Percentiles rank a stretch among this genome's conserved stretches.
phyloP scores from a whole-genome alignment of 2,888 invertebrate genomes.

The Apodemia mormo region DNA sequence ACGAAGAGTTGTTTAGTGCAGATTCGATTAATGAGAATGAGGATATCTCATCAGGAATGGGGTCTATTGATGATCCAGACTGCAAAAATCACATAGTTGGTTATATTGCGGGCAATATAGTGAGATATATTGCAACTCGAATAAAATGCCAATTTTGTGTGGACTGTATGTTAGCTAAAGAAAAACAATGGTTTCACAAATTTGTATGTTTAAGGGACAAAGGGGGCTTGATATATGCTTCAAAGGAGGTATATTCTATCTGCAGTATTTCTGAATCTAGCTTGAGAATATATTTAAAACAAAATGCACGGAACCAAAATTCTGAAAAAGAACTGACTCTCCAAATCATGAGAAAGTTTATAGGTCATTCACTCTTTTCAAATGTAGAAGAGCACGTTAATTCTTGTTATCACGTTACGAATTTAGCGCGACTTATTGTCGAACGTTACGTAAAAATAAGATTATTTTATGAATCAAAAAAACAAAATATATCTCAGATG shows the following conservation, averaged over 20 bases:
- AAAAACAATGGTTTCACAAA: slow-evolving; percentile 27
- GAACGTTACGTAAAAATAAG: neutral
- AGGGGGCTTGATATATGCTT: slow-evolving; percentile 25
- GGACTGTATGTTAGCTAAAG: slow-evolving; percentile 18
- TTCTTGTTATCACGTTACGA: neutral
- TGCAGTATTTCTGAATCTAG: slow-evolving; percentile 23
- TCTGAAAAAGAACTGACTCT: slow-evolving; percentile 23
- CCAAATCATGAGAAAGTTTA: slow-evolving; percentile 23
- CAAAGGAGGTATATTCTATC: slow-evolving; percentile 20
- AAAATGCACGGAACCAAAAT: slow-evolving; percentile 13
- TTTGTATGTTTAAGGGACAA: slow-evolving; percentile 25
- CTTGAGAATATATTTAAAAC: slow-evolving; percentile 20
- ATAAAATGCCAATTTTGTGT: slow-evolving; percentile 26
- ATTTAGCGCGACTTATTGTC: neutral
- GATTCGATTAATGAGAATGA: slow-evolving; percentile 7
- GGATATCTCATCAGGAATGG: slow-evolving; percentile 16
- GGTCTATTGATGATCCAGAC: slow-evolving; percentile 20
- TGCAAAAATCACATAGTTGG: slow-evolving; percentile 20
- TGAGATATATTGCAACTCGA: slow-evolving; percentile 20
- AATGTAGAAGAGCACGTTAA: slow-evolving; percentile 11
- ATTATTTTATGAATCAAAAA: neutral
- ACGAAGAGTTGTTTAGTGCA: slow-evolving; percentile 8
- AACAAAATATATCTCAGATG: neutral
- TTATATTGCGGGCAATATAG: slow-evolving; percentile 26
- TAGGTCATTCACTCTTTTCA: slow-evolving; percentile 17